Evolutionary conservation across 2,797 vertebrate genomes (phyloP), one percentile per base, ranked within the genome.

Genomic region (Anguilla anguilla): DNA sequence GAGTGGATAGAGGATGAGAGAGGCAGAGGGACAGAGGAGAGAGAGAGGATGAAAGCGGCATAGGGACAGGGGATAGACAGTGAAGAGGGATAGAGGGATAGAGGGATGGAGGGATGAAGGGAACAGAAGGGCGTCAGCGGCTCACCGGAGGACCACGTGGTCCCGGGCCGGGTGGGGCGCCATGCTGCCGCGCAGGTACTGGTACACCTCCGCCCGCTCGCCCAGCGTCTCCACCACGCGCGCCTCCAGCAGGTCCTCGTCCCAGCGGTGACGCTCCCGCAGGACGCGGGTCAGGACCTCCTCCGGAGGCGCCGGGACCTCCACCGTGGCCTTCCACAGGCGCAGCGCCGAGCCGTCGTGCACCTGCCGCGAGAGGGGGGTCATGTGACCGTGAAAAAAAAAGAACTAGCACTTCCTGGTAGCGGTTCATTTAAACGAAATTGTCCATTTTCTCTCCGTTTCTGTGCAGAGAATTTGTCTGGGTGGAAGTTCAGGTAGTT

Each of bases 171-270:
- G 98, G 74, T 99, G 97, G 10, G 99, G 99, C 0, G 97, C 98
- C 98, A 99, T 99, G 90, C 96, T 97, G 92, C 98, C 98, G 88
- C 97, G 96, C 81, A 99, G 96, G 7, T 97, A 99, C 87, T 98
- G 98, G 91, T 98, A 99, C 90, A 99, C 95, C 86, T 99, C 99
- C 0, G 97, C 98, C 90, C 96, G 96, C 86, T 97, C 96, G 77
- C 98, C 97, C 85, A 99, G 95, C 31, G 95, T 96, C 92, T 99
- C 98, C 2, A 99, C 96, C 85, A 98, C 97, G 90, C 97, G 97
- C 19, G 97, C 96, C 91, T 99, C 98, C n/a, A 99, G 93, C 87
- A 99, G 96, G 93, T 99, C 99, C 87, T 98, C 97, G 6, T 99
- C 98, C 99, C 99, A 99, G 89, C 97, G 96, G 64, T 97, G 96